These are phyloP conservation scores for Dicerorhinus sumatrensis DNA, from an alignment of 2,113 vertebrate species.

Conservation along the genomic window DNA sequence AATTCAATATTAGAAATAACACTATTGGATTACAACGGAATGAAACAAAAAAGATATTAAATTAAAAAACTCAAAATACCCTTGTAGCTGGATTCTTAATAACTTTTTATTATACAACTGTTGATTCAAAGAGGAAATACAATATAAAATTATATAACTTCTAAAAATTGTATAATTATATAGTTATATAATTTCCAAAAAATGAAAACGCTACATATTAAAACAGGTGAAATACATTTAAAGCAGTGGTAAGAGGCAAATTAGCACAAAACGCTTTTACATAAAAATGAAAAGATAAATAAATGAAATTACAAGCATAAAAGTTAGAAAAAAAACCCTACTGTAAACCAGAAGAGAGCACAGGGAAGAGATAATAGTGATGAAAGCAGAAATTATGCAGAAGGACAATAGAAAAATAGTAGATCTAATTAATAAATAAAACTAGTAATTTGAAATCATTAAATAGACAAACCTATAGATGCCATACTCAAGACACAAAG, in stretches of 20 bases:
- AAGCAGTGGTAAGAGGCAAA: not conserved
- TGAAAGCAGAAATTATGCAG: not conserved
- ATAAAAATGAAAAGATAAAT: not conserved
- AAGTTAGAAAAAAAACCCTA: not conserved
- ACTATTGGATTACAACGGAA: not conserved
- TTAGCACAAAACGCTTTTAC: not conserved
- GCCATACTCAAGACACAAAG: not conserved
- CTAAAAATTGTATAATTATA: not conserved
- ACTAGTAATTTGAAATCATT: not conserved
- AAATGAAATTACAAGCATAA: not conserved
- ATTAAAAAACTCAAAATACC: not conserved
- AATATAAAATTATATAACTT: not conserved
- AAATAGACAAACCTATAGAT: not conserved
- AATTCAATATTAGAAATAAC: not conserved
- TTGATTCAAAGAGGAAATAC: not conserved
- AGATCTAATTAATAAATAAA: not conserved
- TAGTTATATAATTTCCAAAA: not conserved
- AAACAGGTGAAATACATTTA: not conserved
- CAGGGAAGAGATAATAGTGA: not conserved
- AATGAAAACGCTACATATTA: not conserved
- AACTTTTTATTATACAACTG: not conserved
- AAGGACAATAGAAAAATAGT: not conserved
- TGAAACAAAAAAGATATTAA: not conserved
- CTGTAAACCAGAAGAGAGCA: not conserved
- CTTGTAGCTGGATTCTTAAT: not conserved